Evolutionary conservation across 1,140 invertebrate species (phyloP).

Genomic region (Gonioctena quinquepunctata): DNA sequence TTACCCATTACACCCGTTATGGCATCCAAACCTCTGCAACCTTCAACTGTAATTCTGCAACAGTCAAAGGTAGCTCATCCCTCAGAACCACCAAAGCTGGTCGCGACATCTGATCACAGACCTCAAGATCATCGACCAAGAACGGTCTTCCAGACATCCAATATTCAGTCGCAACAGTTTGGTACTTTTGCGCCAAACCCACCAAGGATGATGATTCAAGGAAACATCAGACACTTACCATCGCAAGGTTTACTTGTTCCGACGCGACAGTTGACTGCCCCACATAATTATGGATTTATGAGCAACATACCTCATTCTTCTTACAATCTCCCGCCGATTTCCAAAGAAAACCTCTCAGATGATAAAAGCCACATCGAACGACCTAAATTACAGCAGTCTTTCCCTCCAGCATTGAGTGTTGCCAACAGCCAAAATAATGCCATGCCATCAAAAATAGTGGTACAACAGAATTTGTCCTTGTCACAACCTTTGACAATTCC

Average conservation of each 20-base stretch:
- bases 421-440: background rate
- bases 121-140: constrained; percentile 30
- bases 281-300: constrained; percentile 22
- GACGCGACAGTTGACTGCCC: constrained; percentile 26
- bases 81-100: constrained; percentile 41
- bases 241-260: constrained; percentile 31
- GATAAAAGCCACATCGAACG: background rate
- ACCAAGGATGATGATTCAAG: constrained; percentile 39
- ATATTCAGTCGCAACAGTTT: constrained; percentile 25
- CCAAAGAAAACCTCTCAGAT: constrained; percentile 14
- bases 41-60: constrained; percentile 57
- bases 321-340: constrained; percentile 4
- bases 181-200: constrained; percentile 16
- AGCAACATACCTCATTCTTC: constrained; percentile 24
- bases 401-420: background rate
- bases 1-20: constrained; percentile 62
- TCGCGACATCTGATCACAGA: constrained; percentile 27
- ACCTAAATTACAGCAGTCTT: background rate
- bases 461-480: background rate
- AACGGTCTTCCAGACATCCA: constrained; percentile 40
- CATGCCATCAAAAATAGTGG: background rate
- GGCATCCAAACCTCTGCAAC: constrained; percentile 61
- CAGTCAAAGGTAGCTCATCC: constrained; percentile 52
- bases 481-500: constrained; percentile 7
- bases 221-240: constrained; percentile 28